A percentile compares a stretch with the other conserved stretches of the same genome.
phyloP scores from a whole-genome alignment of 2,888 invertebrate species.

The Dryocosmus kuriphilus region DNA sequence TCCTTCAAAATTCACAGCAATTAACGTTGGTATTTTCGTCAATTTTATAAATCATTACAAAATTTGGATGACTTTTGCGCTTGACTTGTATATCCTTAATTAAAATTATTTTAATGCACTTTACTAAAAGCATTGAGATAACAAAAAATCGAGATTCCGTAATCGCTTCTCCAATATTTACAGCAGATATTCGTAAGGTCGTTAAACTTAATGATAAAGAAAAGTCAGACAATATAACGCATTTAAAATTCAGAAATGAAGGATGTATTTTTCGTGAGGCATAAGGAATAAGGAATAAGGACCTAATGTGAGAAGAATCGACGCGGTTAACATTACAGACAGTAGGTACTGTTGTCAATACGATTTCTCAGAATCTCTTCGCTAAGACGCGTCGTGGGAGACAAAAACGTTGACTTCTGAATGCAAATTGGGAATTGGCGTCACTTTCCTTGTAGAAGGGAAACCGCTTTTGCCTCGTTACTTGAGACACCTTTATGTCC shows the following conservation, averaged over 20 bases:
- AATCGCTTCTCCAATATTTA: background rate
- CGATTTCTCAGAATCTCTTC: slow-evolving; percentile 31
- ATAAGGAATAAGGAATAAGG: slow-evolving; percentile 10
- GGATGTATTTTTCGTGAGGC: slow-evolving; percentile 7
- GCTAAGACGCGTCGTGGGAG: slow-evolving; percentile 20
- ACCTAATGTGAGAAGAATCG: slow-evolving; percentile 24
- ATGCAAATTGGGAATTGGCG: slow-evolving; percentile 33
- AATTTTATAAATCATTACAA: no score
- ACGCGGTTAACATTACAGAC: slow-evolving; percentile 37
- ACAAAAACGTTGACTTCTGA: slow-evolving; percentile 37
- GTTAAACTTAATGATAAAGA: background rate
- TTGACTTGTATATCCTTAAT: no score
- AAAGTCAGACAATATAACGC: slow-evolving; percentile 4
- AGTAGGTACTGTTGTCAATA: slow-evolving; percentile 28
- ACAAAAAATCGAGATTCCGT: background rate
- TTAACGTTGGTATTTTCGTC: no score
- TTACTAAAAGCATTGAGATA: background rate
- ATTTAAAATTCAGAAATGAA: slow-evolving; percentile 28
- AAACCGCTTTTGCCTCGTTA: slow-evolving; percentile 45
- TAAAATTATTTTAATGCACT: no score
- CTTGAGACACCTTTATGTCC: slow-evolving; percentile 76
- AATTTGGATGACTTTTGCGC: no score
- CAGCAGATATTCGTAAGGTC: background rate
- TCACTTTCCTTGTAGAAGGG: slow-evolving; percentile 1
- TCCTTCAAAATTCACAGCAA: no score